Conservation (phyloP, 1,140 invertebrate genomes). For the Drusus annulatus region DNA sequence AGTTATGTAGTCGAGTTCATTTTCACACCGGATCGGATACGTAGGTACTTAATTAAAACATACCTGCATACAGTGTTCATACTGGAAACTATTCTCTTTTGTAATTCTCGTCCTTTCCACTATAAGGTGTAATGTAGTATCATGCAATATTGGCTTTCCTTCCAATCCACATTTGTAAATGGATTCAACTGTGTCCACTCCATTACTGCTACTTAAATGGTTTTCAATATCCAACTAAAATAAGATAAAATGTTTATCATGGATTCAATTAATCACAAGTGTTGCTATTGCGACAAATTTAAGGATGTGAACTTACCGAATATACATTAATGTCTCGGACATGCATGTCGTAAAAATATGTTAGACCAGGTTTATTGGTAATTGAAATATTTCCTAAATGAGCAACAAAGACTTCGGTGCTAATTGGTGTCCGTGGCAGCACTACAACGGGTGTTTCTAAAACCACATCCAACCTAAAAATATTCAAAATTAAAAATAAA, state of each 20-base stretch:
- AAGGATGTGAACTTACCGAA: constrained; percentile 66
- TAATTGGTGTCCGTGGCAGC: constrained; percentile 83
- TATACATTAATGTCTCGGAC: constrained; percentile 92
- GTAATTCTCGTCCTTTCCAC: constrained; percentile 42
- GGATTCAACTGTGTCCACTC: constrained; percentile 44
- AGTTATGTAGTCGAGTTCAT: no score
- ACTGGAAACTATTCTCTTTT: constrained; percentile 40
- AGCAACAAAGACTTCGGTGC: constrained; percentile 90
- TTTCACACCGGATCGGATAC: no score
- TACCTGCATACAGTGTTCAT: constrained; percentile 51
- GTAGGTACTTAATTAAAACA: background rate
- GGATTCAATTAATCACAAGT: no score
- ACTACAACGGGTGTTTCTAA: constrained; percentile 93
- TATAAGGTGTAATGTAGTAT: constrained; percentile 56
- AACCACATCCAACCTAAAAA: constrained; percentile 78
- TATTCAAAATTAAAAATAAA: constrained; percentile 15
- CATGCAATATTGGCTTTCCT: constrained; percentile 63
- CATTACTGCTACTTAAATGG: constrained; percentile 32
- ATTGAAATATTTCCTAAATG: constrained; percentile 92
- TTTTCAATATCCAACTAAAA: constrained; percentile 53
- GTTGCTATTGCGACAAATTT: no score
- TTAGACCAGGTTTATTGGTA: constrained; percentile 67
- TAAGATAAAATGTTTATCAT: background rate
- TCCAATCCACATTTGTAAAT: constrained; percentile 52
- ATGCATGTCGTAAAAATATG: constrained; percentile 74